Percentiles rank a stretch among this genome's conserved stretches.
These are phyloP conservation scores for Hypolimnas misippus DNA, from an alignment of 2,888 invertebrate genomes.

Conservation along the genomic window DNA sequence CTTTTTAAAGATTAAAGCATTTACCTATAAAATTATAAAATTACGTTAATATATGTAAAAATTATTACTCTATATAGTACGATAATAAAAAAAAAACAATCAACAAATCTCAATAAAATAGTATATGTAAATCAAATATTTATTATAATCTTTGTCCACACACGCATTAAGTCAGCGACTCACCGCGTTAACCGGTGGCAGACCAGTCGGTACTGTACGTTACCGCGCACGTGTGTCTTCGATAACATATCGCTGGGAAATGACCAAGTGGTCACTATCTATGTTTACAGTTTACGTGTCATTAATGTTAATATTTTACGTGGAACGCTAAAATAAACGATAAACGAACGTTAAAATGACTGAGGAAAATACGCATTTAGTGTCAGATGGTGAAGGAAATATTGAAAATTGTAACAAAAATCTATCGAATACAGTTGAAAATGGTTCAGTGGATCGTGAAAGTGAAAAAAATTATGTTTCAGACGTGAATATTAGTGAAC, in stretches of 20 bases:
- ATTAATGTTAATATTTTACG: background rate
- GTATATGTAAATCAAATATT: slow-evolving; percentile 23
- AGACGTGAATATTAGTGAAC: background rate
- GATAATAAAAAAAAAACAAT: no score
- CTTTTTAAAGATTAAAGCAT: no score
- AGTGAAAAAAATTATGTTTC: background rate
- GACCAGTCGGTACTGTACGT: slow-evolving; percentile 49
- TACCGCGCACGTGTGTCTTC: slow-evolving; percentile 45
- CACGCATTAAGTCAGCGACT: slow-evolving; percentile 62
- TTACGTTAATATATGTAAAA: no score
- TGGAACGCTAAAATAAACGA: background rate
- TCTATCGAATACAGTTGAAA: background rate
- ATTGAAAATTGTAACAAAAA: no score
- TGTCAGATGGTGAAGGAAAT: slow-evolving; percentile 28
- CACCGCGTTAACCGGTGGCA: slow-evolving; percentile 55
- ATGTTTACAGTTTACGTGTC: background rate
- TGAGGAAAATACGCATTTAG: slow-evolving; percentile 53
- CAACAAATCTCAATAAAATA: background rate
- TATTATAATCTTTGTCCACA: slow-evolving; percentile 55
- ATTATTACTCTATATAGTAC: no score
- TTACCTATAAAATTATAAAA: no score
- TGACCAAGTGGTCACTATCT: slow-evolving; percentile 13
- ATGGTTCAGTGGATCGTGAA: background rate
- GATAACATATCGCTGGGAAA: slow-evolving; percentile 29
- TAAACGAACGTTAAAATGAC: slow-evolving; percentile 54